These are phyloP conservation scores for Lates japonicus DNA, from an alignment of 2,797 vertebrate species.

Conservation along the genomic window DNA sequence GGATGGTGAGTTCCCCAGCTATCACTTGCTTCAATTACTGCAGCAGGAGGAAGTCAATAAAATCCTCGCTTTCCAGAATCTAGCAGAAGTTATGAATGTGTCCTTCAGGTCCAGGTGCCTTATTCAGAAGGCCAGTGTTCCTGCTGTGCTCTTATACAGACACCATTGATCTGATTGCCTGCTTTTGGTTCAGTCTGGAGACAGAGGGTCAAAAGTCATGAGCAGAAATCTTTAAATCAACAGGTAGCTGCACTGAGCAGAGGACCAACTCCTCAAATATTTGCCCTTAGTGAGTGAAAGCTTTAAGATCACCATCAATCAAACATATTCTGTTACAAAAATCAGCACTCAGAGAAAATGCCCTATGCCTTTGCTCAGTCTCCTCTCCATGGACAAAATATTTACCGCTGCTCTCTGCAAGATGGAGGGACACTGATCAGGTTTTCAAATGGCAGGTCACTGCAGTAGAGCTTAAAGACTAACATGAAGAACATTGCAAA, in stretches of 20 bases:
- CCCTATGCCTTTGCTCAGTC: neutral
- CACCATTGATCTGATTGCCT: neutral
- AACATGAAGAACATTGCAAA: slow-evolving; percentile 12
- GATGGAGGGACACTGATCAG: slow-evolving; percentile 17
- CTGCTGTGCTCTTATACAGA: slow-evolving; percentile 13
- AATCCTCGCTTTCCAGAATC: slow-evolving; percentile 38
- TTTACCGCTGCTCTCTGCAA: slow-evolving; percentile 8
- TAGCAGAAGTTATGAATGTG: slow-evolving; percentile 47
- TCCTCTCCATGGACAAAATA: slow-evolving; percentile 3
- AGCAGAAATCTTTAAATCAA: slow-evolving; percentile 6
- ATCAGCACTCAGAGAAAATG: slow-evolving; percentile 10
- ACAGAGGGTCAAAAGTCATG: neutral
- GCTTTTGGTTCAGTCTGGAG: slow-evolving; percentile 14
- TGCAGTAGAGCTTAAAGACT: neutral
- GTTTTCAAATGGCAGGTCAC: slow-evolving; percentile 33
- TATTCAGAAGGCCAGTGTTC: neutral
- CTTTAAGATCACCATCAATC: slow-evolving; percentile 15
- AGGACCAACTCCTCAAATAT: neutral
- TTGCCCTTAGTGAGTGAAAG: slow-evolving; percentile 6
- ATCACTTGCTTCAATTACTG: slow-evolving; percentile 56
- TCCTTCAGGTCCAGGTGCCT: slow-evolving; percentile 48
- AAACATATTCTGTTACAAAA: slow-evolving; percentile 13
- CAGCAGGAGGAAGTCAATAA: slow-evolving; percentile 47
- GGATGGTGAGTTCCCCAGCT: slow-evolving; percentile 38
- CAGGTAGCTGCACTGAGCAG: neutral